These are phyloP conservation scores for Bugulina stolonifera DNA, from an alignment of 2,888 invertebrate species.

Conservation along the genomic window DNA sequence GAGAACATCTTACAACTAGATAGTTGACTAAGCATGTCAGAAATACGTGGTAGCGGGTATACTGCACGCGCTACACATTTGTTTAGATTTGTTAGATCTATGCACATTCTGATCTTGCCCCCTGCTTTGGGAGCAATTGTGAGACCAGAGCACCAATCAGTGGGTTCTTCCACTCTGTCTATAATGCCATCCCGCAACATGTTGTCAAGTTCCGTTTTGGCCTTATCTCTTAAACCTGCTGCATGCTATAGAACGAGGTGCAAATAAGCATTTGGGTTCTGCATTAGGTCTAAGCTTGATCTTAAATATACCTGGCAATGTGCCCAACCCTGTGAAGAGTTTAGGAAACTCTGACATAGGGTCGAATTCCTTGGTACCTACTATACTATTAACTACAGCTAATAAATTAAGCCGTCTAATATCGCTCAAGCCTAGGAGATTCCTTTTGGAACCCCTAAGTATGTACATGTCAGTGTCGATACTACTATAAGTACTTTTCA, in stretches of 20 bases:
- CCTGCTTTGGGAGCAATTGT: slow-evolving; percentile 2
- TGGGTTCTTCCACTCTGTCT: slow-evolving; percentile 4
- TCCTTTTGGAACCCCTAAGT: background rate
- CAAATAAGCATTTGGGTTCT: background rate
- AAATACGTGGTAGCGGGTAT: slow-evolving; percentile 28
- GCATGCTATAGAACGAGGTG: slow-evolving; percentile 5
- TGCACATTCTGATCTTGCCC: slow-evolving; percentile 7
- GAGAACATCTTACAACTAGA: slow-evolving; percentile 29
- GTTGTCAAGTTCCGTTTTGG: background rate
- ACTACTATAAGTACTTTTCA: background rate
- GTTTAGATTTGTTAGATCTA: slow-evolving; percentile 27
- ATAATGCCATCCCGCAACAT: background rate
- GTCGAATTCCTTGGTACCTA: background rate
- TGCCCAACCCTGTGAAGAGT: slow-evolving; percentile 9
- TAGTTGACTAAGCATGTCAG: slow-evolving; percentile 28
- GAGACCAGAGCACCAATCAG: slow-evolving; percentile 20
- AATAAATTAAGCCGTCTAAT: background rate
- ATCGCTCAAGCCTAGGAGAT: background rate
- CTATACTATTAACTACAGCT: background rate
- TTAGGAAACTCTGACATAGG: slow-evolving; percentile 18
- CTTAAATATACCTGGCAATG: background rate
- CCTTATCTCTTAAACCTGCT: background rate
- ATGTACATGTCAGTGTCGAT: background rate
- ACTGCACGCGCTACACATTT: slow-evolving; percentile 29
- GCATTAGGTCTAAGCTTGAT: background rate